Evolutionary conservation across 2,113 vertebrate genomes (phyloP).

Genomic region (Hippocampus barbouri): DNA sequence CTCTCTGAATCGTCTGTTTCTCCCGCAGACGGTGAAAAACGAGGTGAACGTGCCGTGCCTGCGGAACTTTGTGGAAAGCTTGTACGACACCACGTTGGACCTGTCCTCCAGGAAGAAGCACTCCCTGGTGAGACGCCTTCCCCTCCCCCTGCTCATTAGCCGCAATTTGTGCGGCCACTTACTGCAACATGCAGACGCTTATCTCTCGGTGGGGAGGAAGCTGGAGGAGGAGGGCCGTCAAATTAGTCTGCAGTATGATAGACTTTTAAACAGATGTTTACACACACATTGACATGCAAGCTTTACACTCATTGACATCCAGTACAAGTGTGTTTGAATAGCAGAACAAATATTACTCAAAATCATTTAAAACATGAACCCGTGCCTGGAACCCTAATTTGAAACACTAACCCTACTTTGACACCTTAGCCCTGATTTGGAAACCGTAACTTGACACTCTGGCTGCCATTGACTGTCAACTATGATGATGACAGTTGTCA

Average conservation of each 20-base stretch:
- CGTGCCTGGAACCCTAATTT: not conserved
- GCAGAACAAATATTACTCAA: no score
- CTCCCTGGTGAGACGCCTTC: conserved; percentile 82
- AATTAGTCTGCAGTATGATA: not conserved
- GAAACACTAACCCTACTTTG: not conserved
- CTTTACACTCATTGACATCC: not conserved
- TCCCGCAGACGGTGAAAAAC: conserved; percentile 93
- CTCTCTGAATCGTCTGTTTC: not conserved
- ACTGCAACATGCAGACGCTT: conserved; percentile 44
- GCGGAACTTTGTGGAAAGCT: conserved; percentile 95
- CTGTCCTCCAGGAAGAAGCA: conserved; percentile 97
- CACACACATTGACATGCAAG: not conserved
- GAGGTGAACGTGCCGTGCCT: conserved; percentile 99
- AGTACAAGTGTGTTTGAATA: not conserved
- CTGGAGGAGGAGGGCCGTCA: not conserved
- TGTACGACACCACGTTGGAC: conserved; percentile 95
- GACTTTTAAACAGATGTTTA: not conserved
- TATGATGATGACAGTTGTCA: not conserved
- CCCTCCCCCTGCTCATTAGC: conserved; percentile 45
- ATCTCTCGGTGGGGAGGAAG: conserved; percentile 33
- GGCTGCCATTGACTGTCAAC: no score
- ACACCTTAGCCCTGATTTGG: no score
- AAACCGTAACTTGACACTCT: no score
- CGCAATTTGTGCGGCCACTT: conserved; percentile 42
- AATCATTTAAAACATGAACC: not conserved